These are phyloP conservation scores for Aplodontia rufa DNA, from an alignment of 2,113 vertebrate genomes.

Conservation along the genomic window DNA sequence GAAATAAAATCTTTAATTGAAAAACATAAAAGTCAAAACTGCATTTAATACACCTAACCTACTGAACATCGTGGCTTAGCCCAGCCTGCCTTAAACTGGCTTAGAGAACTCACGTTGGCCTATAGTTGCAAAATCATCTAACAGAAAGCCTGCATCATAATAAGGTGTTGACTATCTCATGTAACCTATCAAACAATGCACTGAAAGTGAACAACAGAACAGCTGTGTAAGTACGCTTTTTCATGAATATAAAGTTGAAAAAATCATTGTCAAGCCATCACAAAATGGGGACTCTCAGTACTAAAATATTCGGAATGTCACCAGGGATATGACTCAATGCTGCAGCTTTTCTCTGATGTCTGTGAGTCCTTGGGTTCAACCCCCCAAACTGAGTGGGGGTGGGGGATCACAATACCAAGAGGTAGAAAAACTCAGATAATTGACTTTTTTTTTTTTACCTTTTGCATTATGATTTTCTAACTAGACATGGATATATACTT, in stretches of 20 bases:
- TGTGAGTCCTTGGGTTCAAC: neutral
- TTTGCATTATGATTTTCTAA: neutral
- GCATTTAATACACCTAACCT: neutral
- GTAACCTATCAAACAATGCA: neutral
- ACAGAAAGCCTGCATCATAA: neutral
- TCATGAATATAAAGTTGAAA: neutral
- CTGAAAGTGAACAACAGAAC: neutral
- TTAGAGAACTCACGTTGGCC: neutral
- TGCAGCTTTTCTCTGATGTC: neutral
- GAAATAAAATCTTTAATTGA: neutral
- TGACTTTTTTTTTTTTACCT: slow-evolving; percentile 7
- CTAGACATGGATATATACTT: neutral
- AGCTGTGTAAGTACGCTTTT: neutral
- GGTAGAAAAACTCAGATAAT: neutral
- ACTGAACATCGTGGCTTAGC: neutral
- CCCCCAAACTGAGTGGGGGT: neutral
- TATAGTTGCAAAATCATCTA: neutral
- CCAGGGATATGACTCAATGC: neutral
- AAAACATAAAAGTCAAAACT: neutral
- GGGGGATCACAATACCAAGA: neutral
- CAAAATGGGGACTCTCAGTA: neutral
- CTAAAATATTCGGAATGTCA: neutral
- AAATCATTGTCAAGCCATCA: neutral
- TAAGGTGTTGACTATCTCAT: neutral
- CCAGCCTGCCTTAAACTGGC: neutral